phyloP scores from a whole-genome alignment of 2,888 invertebrate species.

The Campaea margaritaria region DNA sequence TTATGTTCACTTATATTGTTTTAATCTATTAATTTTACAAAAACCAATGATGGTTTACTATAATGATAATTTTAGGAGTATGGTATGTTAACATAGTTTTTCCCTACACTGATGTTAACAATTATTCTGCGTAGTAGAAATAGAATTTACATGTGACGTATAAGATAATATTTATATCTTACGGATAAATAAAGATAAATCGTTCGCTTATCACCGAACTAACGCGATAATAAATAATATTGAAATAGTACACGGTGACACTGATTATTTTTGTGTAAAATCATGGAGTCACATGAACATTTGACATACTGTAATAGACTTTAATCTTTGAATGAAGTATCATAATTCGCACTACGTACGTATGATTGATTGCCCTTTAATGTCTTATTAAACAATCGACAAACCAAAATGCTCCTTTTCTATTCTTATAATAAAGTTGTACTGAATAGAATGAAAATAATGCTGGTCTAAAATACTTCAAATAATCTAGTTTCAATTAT shows the following conservation, averaged over 20 bases:
- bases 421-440: too few species aligned
- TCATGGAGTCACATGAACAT: background rate
- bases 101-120: too few species aligned
- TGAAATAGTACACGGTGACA: background rate
- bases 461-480: too few species aligned
- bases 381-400: background rate
- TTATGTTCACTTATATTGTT: too few species aligned
- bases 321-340: too few species aligned
- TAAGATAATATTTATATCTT: conserved; percentile 7
- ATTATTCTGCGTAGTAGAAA: conserved; percentile 6
- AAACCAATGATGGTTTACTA: too few species aligned
- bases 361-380: background rate
- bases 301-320: background rate
- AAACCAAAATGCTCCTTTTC: too few species aligned
- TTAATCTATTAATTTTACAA: too few species aligned
- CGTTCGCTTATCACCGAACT: background rate
- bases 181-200: conserved; percentile 9
- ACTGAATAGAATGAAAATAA: too few species aligned
- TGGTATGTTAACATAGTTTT: too few species aligned
- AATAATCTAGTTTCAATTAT: too few species aligned
- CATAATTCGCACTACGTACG: background rate
- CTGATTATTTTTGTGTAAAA: background rate
- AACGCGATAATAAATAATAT: conserved; percentile 7
- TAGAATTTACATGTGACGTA: background rate
- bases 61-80: too few species aligned